Evolutionary conservation across 2,888 invertebrate genomes (phyloP).

Genomic region (Dicranocentrus wangi): DNA sequence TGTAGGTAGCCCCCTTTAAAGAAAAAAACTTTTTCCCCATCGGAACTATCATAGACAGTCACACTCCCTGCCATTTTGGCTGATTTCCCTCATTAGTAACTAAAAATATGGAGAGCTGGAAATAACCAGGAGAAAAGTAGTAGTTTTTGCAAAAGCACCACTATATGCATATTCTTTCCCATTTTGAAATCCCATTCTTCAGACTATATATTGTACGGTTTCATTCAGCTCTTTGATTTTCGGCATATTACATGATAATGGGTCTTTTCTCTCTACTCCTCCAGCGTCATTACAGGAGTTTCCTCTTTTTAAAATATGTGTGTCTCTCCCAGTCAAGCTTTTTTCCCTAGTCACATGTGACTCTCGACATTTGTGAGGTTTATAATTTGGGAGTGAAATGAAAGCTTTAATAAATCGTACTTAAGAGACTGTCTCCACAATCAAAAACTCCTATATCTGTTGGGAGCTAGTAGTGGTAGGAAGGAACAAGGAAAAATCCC

Average conservation of each 20-base stretch:
- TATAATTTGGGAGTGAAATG: not conserved
- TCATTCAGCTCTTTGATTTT: slow-evolving; percentile 7
- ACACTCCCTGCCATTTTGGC: slow-evolving; percentile 16
- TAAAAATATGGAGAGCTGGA: not conserved
- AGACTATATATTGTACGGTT: not conserved
- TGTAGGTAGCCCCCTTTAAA: too few species aligned
- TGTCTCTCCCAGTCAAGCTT: not conserved
- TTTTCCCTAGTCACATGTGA: not conserved
- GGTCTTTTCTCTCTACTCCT: not conserved
- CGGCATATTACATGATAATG: not conserved
- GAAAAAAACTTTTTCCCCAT: too few species aligned
- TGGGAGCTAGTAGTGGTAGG: too few species aligned
- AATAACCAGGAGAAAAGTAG: too few species aligned
- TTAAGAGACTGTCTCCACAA: not conserved
- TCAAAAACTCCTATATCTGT: slow-evolving; percentile 9
- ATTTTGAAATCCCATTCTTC: too few species aligned
- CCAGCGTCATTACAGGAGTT: slow-evolving; percentile 19
- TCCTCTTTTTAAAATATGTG: not conserved
- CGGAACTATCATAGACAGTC: too few species aligned
- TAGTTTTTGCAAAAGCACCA: too few species aligned
- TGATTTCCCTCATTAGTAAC: slow-evolving; percentile 30
- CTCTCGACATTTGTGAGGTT: not conserved
- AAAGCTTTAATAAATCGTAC: not conserved
- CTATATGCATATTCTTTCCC: too few species aligned
- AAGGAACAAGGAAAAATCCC: too few species aligned